Evolutionary conservation across 64 coral and sea anemone species (phyloP), one percentile per base, ranked within the genome.

Genomic region (Montipora sp.): DNA sequence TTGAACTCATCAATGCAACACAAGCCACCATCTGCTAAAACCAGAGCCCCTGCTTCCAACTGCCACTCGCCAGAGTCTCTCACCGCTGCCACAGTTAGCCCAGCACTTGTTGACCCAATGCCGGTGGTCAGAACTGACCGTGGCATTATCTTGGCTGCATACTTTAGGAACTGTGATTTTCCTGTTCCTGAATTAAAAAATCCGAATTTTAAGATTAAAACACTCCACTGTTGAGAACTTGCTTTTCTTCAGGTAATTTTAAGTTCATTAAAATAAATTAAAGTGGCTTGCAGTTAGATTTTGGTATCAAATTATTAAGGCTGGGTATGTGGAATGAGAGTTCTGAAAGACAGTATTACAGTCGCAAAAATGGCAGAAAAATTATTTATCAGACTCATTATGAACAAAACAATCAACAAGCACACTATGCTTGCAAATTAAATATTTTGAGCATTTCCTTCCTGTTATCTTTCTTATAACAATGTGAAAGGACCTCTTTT

Each of bases 1-100:
- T 88, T 96, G 51, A 99, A 99, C 80, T 99, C 98, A 48, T 99
- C 98, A 87, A 99, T 99, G 67, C 98, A 99, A 47, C 98, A 99
- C 75, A 99, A 75, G n/a, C 98, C 98, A 19, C 98, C 98, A 92
- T 99, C 98, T 19, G 98, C 95, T 20, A 99, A 86, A 47, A 99
- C 98, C 73, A 99, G 48, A 16, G 98, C 98, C 12, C 98, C 98
- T 68, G 98, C 98, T 80, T 99, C 98, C 9, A 99, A 57, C 92
- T 96, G 94, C 98, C 98, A 99, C 78, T 99, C 98, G 14, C 92
- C 91, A 16, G 94, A 95, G 77, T 99, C 98, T 47, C 89, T 93
- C 45, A 96, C 91, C 16, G 98, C 98, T 4, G 94, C 79, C 59
- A 99, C 98, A 80, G 98, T 99, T 49, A 99, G 80, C 72, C 98